Percentiles rank a stretch among this genome's conserved stretches.
Conservation (phyloP, 1,140 invertebrate species). For the Anagrus nilaparvatae region DNA sequence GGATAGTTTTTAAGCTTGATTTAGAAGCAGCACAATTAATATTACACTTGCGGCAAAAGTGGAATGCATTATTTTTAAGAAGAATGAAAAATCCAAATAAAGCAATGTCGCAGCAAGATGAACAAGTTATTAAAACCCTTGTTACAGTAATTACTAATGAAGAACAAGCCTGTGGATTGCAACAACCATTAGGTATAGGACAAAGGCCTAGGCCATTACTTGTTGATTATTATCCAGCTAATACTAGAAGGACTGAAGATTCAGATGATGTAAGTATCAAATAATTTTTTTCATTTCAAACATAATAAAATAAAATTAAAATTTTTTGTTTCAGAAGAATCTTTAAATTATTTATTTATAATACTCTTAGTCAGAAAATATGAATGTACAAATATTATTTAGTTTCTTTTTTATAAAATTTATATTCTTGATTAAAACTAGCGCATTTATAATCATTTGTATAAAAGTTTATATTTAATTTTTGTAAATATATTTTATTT, state of each 20-base stretch:
- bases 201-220: slow-evolving; percentile 60
- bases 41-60: slow-evolving; percentile 65
- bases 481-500: no score
- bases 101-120: slow-evolving; percentile 54
- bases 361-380: no score
- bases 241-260: slow-evolving; percentile 31
- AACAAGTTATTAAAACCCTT: slow-evolving; percentile 58
- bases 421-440: no score
- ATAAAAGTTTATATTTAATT: no score
- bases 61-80: slow-evolving; percentile 63
- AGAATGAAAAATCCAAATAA: slow-evolving; percentile 63
- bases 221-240: slow-evolving; percentile 43
- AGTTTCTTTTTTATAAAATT: no score
- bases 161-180: slow-evolving; percentile 59
- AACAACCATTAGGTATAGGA: slow-evolving; percentile 66
- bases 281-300: neutral
- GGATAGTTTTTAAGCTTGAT: slow-evolving; percentile 66
- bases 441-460: no score
- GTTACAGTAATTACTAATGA: slow-evolving; percentile 60
- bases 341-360: slow-evolving; percentile 7
- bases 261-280: slow-evolving; percentile 4
- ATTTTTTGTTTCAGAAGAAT: slow-evolving; percentile 11
- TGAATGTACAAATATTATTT: no score
- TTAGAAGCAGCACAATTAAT: slow-evolving; percentile 55
- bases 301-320: neutral